Evolutionary conservation across 2,888 invertebrate species (phyloP).

Genomic region (Alloscopus bannaensis): DNA sequence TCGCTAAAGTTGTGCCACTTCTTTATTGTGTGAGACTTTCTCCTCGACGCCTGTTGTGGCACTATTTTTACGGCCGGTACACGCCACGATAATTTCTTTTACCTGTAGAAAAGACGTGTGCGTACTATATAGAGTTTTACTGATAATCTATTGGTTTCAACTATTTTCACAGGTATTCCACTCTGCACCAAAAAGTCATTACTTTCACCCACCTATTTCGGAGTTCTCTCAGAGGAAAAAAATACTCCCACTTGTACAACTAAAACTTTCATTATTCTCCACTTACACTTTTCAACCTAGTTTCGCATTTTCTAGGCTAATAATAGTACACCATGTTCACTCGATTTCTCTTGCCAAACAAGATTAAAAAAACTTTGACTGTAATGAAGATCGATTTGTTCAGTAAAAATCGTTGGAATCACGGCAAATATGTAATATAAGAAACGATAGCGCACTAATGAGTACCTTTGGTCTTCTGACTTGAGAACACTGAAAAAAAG

Average conservation of each 20-base stretch:
- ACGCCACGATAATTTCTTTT: constrained; percentile 14
- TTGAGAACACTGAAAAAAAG: no score
- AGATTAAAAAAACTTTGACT: constrained; percentile 22
- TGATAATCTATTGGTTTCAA: not conserved
- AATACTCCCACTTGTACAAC: constrained; percentile 9
- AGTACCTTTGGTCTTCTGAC: no score
- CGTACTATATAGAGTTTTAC: not conserved
- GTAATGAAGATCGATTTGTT: constrained; percentile 58
- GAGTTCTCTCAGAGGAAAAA: constrained; percentile 9
- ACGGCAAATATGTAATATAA: constrained; percentile 2
- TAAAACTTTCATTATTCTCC: constrained; percentile 37
- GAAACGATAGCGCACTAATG: no score
- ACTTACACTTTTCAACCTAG: constrained; percentile 27
- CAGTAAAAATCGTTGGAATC: constrained; percentile 38
- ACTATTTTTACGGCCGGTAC: constrained; percentile 38
- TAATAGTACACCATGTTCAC: constrained; percentile 14
- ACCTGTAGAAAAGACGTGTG: not conserved
- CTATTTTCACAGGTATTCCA: not conserved
- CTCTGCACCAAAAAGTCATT: not conserved
- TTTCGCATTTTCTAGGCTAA: constrained; percentile 22
- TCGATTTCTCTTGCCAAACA: not conserved
- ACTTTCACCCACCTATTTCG: not conserved
- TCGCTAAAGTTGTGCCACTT: constrained; percentile 37
- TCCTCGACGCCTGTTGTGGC: constrained; percentile 39
- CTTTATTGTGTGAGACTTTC: constrained; percentile 47